These are phyloP conservation scores for Brassicogethes aeneus DNA, from an alignment of 2,888 invertebrate species.

Conservation along the genomic window DNA sequence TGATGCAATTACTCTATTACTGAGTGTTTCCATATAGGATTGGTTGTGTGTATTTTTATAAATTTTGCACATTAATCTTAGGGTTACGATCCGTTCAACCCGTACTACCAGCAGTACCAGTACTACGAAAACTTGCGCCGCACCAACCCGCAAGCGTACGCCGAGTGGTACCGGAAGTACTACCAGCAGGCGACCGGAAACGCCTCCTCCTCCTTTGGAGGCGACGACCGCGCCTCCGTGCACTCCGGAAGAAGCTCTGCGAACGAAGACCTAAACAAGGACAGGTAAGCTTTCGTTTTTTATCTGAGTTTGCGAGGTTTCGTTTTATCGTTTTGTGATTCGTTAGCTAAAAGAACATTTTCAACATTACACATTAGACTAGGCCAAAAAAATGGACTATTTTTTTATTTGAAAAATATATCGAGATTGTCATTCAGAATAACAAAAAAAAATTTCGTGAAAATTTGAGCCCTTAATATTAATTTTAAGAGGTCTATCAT, in stretches of 20 bases:
- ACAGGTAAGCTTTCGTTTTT: conserved; percentile 44
- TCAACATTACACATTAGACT: too few species aligned
- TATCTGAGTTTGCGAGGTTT: conserved; percentile 11
- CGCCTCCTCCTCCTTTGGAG: conserved; percentile 28
- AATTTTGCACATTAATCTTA: conserved; percentile 1
- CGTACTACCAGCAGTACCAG: conserved; percentile 54
- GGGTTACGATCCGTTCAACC: conserved; percentile 49
- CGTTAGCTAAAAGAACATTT: too few species aligned
- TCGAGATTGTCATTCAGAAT: too few species aligned
- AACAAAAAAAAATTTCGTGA: too few species aligned
- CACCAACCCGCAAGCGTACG: conserved; percentile 70
- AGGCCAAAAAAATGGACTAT: too few species aligned
- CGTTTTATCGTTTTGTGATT: conserved; percentile 1
- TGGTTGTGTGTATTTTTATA: background rate
- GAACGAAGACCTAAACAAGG: conserved; percentile 50
- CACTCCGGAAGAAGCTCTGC: conserved; percentile 79
- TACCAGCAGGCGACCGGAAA: conserved; percentile 35
- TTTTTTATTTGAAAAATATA: too few species aligned
- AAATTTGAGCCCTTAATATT: too few species aligned
- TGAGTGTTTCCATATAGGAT: background rate
- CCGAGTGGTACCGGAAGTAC: conserved; percentile 69
- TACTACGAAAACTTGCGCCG: conserved; percentile 71
- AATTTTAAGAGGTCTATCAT: too few species aligned
- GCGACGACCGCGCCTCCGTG: conserved; percentile 66
- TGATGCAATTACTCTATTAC: too few species aligned